Evolutionary conservation across 2,888 invertebrate species (phyloP).

Genomic region (Ellobium chinense): DNA sequence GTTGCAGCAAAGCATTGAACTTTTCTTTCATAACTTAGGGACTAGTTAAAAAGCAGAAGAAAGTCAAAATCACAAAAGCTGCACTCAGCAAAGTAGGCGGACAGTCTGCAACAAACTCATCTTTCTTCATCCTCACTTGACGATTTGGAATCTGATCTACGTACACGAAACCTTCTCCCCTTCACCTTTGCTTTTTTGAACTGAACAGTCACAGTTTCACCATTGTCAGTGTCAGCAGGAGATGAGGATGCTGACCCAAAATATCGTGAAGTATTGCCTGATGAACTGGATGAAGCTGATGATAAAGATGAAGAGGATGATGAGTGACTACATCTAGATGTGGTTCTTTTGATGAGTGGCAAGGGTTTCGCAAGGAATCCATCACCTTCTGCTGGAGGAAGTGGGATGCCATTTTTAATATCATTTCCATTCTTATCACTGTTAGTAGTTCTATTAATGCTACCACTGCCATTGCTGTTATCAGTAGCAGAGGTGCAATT

Average conservation of each 20-base stretch:
- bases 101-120: not conserved
- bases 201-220: not conserved
- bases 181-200: slow-evolving; percentile 29
- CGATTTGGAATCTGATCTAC: slow-evolving; percentile 1
- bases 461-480: not conserved
- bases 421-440: not conserved
- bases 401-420: not conserved
- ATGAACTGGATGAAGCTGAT: not conserved
- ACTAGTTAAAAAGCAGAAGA: no score
- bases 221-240: not conserved
- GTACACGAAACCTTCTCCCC: slow-evolving; percentile 23
- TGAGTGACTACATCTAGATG: not conserved
- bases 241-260: not conserved
- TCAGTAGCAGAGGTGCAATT: not conserved
- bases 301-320: not conserved
- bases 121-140: slow-evolving; percentile 30
- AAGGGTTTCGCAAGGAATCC: not conserved
- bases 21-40: no score
- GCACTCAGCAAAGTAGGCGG: no score
- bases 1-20: no score
- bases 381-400: not conserved
- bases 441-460: not conserved
- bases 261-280: not conserved
- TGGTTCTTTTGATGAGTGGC: not conserved
- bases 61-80: no score